Conservation (phyloP, 2,888 invertebrate genomes). For the Candidula unifasciata region DNA sequence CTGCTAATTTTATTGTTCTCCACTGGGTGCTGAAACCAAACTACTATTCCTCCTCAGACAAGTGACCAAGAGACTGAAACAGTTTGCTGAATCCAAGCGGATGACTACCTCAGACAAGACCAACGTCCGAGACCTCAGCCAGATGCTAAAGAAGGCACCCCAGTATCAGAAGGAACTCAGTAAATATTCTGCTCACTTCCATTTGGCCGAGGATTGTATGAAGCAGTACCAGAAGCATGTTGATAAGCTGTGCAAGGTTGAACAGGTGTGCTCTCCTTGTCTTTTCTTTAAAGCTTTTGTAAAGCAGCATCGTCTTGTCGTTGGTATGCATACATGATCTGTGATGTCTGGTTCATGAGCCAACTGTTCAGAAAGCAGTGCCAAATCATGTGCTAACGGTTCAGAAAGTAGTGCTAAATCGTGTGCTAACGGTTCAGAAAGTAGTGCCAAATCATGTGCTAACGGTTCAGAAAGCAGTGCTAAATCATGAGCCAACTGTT, state of each 20-base stretch:
- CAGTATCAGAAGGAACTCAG: conserved; percentile 99
- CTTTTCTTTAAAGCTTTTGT: neutral
- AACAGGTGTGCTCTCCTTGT: conserved; percentile 78
- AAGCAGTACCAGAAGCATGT: conserved; percentile 95
- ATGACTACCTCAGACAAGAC: conserved; percentile 82
- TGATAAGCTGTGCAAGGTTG: conserved; percentile 95
- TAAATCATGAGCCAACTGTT: no score
- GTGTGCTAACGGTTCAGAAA: no score
- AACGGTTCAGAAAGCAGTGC: no score
- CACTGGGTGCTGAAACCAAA: no score
- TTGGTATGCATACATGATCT: no score
- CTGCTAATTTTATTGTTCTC: no score
- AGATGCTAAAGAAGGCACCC: conserved; percentile 99
- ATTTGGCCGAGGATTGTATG: conserved; percentile 99
- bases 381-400: no score
- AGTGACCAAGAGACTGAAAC: conserved; percentile 98
- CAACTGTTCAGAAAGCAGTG: no score
- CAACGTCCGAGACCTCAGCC: conserved; percentile 97
- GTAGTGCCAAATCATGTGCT: no score
- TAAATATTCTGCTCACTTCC: conserved; percentile 99
- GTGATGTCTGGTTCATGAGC: no score
- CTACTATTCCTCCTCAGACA: conserved; percentile 80
- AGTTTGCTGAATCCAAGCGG: conserved; percentile 87
- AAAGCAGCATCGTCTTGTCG: no score
- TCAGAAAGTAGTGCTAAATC: no score